Evolutionary conservation across 1,140 invertebrate genomes (phyloP).

Genomic region (Bombus balteatus): DNA sequence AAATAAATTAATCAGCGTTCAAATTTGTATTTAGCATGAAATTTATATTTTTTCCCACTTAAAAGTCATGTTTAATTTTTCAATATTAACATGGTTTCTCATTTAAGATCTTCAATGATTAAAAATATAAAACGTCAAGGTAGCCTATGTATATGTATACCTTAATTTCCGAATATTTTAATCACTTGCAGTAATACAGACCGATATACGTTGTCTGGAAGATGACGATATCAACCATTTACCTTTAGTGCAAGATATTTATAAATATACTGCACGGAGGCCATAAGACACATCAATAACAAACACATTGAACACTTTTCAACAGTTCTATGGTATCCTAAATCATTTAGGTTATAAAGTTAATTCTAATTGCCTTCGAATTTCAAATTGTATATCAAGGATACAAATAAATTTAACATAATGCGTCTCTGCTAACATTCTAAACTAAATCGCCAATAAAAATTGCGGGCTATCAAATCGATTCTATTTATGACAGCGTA

Average conservation of each 20-base stretch:
- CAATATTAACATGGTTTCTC: not conserved
- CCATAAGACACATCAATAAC: conserved; percentile 11
- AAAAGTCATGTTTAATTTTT: not conserved
- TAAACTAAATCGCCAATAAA: not conserved
- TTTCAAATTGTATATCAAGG: conserved; percentile 5
- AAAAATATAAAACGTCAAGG: not conserved
- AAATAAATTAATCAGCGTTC: not conserved
- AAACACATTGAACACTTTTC: not conserved
- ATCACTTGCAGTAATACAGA: not conserved
- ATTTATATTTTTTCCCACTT: no score
- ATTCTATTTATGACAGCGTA: not conserved
- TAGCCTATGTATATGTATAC: not conserved
- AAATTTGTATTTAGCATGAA: no score
- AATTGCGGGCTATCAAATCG: not conserved
- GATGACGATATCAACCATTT: conserved; percentile 24
- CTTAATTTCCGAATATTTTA: no score
- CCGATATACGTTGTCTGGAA: not conserved
- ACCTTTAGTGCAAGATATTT: conserved; percentile 20
- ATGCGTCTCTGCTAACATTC: not conserved
- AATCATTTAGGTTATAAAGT: not conserved
- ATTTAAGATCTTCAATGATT: not conserved
- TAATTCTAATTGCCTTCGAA: not conserved
- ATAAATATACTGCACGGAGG: conserved; percentile 4
- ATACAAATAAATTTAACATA: not conserved
- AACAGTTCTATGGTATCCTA: conserved; percentile 8